Evolutionary conservation across 1,140 invertebrate genomes (phyloP), one percentile per base, ranked within the genome.

Genomic region (Leptopilina clavipes): DNA sequence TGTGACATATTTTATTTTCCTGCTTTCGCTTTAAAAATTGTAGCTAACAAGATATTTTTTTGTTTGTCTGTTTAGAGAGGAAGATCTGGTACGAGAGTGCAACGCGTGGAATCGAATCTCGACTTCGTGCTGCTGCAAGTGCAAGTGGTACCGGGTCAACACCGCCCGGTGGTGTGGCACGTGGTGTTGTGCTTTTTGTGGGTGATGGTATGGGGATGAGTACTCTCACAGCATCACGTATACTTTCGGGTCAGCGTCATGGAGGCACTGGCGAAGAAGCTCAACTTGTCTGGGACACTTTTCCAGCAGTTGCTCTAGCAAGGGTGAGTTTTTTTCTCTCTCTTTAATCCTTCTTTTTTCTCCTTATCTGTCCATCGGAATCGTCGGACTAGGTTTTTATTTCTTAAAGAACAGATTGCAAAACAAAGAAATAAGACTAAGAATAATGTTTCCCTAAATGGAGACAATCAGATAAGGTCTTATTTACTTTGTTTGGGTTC

Each of bases 161-260:
- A 70, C 77, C 84, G 14, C 81, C 84, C 76, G 43, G 48, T 22
- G 83, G 81, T n/a, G 83, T 85, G 71, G 86, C 86, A 10, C 76
- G 82, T 45, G 82, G 84, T 85, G 92, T 96, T n/a, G 93, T 96
- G 40, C 88, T 97, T 54, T 94, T 96, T 82, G 91, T 97, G 5
- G 95, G 95, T 0, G 95, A 97, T 88, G 96, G 95, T 10, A 95
- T 96, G 93, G 94, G 95, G 19, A 90, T 95, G 56, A 92, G 94
- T 1, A 96, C 95, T 0, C 91, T 95, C 0, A 95, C 95, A 0
- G 95, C 95, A 0, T 93, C 94, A 1, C 90, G 95, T 75, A 95
- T 96, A 71, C 90, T 93, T 71, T 90, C 92, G 75, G 90, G 92
- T 72, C 92, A 93, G 81, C 83, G 92, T 70, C 81, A 89, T 45